Percentiles rank a stretch among this genome's conserved stretches.
Evolutionary conservation across 1,140 invertebrate genomes (phyloP).

Genomic region (Rhagoletis zephyria): DNA sequence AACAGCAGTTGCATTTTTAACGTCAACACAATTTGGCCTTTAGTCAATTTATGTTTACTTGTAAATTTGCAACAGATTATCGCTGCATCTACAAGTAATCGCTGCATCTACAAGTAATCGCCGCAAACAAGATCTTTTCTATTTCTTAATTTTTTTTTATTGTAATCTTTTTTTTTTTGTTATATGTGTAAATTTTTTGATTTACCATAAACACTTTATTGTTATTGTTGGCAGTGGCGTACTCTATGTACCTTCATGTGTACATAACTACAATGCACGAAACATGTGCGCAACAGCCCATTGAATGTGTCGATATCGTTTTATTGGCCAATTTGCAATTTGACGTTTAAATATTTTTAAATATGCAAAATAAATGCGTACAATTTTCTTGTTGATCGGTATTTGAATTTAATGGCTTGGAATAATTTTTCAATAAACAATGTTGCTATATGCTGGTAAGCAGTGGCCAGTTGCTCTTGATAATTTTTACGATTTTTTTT

Average conservation of each 20-base stretch:
- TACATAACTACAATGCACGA: no score
- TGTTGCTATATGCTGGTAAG: not conserved
- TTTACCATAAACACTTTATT: not conserved
- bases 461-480: no score
- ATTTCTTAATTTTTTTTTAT: not conserved
- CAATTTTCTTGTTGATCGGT: not conserved
- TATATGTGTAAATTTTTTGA: not conserved
- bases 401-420: constrained; percentile 12
- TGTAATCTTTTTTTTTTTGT: not conserved
- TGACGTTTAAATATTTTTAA: constrained; percentile 29
- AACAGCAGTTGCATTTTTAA: constrained; percentile 18
- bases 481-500: no score
- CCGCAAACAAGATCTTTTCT: constrained; percentile 3
- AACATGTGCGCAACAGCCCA: not conserved
- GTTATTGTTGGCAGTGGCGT: not conserved
- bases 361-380: constrained; percentile 33
- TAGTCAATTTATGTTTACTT: constrained; percentile 46
- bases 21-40: constrained; percentile 48
- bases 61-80: constrained; percentile 36
- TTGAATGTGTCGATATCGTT: constrained; percentile 42
- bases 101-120: constrained; percentile 42
- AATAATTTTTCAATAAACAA: constrained; percentile 1
- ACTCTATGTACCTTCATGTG: not conserved
- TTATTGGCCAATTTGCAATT: constrained; percentile 46
- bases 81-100: constrained; percentile 51